A percentile compares a stretch with the other conserved stretches of the same genome.
Conservation (phyloP, 1,140 invertebrate species). For the Ptiloglossa arizonensis region DNA sequence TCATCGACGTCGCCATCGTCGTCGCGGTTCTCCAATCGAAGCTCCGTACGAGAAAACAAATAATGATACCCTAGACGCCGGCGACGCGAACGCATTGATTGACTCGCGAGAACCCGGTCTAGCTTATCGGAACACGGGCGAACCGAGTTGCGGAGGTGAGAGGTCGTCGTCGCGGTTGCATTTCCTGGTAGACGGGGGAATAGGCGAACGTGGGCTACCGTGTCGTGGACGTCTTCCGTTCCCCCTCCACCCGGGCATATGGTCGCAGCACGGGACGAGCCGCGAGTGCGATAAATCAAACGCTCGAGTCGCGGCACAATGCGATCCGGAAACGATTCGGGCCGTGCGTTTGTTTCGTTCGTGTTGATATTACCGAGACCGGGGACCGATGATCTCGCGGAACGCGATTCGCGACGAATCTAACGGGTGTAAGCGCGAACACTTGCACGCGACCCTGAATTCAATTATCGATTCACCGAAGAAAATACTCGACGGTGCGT, state of each 20-base stretch:
- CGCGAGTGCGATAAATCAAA: not conserved
- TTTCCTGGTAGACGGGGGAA: constrained; percentile 2
- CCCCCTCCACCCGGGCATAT: not conserved
- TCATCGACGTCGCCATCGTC: constrained; percentile 22
- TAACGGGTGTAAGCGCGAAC: constrained; percentile 1
- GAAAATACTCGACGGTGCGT: constrained; percentile 30
- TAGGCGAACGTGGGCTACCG: not conserved
- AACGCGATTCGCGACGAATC: not conserved
- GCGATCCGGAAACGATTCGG: constrained; percentile 19
- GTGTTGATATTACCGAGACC: not conserved
- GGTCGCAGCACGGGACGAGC: not conserved
- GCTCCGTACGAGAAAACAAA: not conserved
- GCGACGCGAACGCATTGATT: constrained; percentile 41
- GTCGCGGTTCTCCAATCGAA: constrained; percentile 7
- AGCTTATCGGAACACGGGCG: constrained; percentile 15
- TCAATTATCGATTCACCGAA: constrained; percentile 46
- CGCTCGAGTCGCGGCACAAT: not conserved
- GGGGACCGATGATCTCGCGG: not conserved
- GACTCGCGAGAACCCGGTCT: constrained; percentile 29
- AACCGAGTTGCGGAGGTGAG: constrained; percentile 43
- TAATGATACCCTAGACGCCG: constrained; percentile 46
- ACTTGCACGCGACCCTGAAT: constrained; percentile 42
- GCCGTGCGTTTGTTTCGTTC: not conserved
- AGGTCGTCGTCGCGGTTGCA: constrained; percentile 27
- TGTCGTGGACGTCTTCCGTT: not conserved